These are phyloP conservation scores for Cryptoprocta ferox DNA, from an alignment of 2,797 vertebrate species.

Conservation along the genomic window DNA sequence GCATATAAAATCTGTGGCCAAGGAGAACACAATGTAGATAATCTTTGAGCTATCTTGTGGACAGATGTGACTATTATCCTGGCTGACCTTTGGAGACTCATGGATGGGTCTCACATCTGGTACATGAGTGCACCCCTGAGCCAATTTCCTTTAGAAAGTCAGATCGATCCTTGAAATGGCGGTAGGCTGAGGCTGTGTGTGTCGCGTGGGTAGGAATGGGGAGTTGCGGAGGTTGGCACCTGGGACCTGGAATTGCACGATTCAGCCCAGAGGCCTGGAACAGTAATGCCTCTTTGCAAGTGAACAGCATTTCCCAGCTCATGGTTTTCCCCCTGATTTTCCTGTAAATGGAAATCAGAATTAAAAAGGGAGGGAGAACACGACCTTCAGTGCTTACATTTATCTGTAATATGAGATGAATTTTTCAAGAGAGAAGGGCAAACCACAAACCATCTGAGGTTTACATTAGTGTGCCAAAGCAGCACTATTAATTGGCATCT, in stretches of 20 bases:
- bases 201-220: neutral
- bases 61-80: slow-evolving; percentile 29
- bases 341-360: slow-evolving; percentile 75
- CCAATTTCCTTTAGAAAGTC: slow-evolving; percentile 46
- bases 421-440: slow-evolving; percentile 65
- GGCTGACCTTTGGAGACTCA: neutral
- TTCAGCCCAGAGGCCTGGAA: neutral
- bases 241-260: neutral
- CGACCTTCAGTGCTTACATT: slow-evolving; percentile 52
- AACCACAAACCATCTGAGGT: slow-evolving; percentile 61
- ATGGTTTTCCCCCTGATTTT: slow-evolving; percentile 48
- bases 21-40: neutral
- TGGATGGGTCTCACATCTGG: neutral
- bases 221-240: neutral
- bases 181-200: neutral
- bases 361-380: slow-evolving; percentile 18
- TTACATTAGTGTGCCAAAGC: slow-evolving; percentile 29
- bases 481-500: slow-evolving; percentile 28
- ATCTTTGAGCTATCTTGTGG: neutral
- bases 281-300: slow-evolving; percentile 10
- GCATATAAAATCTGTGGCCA: neutral
- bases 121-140: neutral
- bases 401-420: slow-evolving; percentile 54
- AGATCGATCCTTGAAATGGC: neutral
- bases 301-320: slow-evolving; percentile 56